A percentile compares a stretch with the other conserved stretches of the same genome.
These are phyloP conservation scores for Sicus ferrugineus DNA, from an alignment of 2,888 invertebrate genomes.

Conservation along the genomic window DNA sequence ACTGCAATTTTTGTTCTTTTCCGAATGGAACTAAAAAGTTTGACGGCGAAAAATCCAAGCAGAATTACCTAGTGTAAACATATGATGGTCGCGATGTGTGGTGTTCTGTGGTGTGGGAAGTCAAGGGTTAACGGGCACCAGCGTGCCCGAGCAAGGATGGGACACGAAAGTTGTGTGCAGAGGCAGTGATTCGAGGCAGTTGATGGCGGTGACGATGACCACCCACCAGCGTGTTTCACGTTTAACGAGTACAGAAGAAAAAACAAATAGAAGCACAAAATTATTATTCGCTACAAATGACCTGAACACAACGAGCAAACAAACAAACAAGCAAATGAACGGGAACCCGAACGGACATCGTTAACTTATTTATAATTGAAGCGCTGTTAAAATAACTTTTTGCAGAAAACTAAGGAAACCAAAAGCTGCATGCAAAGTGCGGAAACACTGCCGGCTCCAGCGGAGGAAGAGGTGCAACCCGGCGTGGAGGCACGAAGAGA, in stretches of 20 bases:
- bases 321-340: conserved; percentile 9
- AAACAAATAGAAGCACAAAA: conserved; percentile 20
- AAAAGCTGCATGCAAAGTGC: conserved; percentile 27
- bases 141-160: conserved; percentile 6
- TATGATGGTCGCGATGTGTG: conserved; percentile 13
- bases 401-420: conserved; percentile 1
- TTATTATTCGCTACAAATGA: conserved; percentile 25
- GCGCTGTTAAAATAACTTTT: conserved; percentile 6
- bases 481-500: no score
- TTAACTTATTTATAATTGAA: conserved; percentile 16
- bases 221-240: neutral
- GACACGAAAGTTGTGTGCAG: neutral
- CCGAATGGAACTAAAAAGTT: no score
- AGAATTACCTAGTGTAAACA: conserved; percentile 31
- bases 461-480: no score
- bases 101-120: conserved; percentile 19
- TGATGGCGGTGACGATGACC: neutral
- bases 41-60: neutral
- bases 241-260: conserved; percentile 23
- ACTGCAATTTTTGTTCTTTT: no score
- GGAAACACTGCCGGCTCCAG: neutral
- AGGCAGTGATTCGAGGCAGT: neutral
- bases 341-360: conserved; percentile 7
- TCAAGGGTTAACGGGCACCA: conserved; percentile 10
- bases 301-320: conserved; percentile 15